These are phyloP conservation scores for Ciona savignyi DNA, from an alignment of 23 tunicate species.

Conservation along the genomic window DNA sequence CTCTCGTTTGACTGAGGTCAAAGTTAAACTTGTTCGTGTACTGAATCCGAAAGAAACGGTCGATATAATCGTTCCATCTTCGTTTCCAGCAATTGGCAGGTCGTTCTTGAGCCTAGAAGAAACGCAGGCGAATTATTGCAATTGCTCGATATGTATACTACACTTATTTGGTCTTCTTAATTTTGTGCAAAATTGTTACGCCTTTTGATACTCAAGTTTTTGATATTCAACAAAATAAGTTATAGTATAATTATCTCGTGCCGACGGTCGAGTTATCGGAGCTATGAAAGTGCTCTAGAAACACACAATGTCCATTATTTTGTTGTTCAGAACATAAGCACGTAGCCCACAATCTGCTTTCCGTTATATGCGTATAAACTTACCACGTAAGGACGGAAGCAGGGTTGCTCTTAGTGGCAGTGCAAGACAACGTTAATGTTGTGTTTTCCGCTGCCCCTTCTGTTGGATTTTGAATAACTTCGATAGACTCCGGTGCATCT, in stretches of 20 bases:
- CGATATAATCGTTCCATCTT: background rate
- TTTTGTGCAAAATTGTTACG: too few species aligned
- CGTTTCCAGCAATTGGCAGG: background rate
- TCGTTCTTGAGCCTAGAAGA: background rate
- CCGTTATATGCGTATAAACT: background rate
- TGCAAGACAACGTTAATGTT: constrained; percentile 27
- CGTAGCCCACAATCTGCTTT: background rate
- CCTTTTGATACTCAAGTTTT: too few species aligned
- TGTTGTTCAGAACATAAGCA: background rate
- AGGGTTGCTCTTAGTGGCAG: constrained; percentile 53
- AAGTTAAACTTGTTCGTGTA: background rate
- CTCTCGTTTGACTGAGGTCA: background rate
- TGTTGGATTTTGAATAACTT: constrained; percentile 44
- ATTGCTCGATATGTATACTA: too few species aligned
- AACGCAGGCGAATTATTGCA: too few species aligned
- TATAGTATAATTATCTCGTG: too few species aligned
- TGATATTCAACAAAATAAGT: background rate
- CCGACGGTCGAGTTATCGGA: too few species aligned
- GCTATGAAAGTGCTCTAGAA: background rate
- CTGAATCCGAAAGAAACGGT: background rate
- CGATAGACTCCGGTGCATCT: constrained; percentile 50
- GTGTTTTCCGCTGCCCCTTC: constrained; percentile 42
- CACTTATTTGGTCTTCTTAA: too few species aligned
- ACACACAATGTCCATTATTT: too few species aligned
- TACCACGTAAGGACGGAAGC: constrained; percentile 38